These are phyloP conservation scores for Matsumurasca onukii DNA, from an alignment of 1,140 invertebrate genomes.

Conservation along the genomic window DNA sequence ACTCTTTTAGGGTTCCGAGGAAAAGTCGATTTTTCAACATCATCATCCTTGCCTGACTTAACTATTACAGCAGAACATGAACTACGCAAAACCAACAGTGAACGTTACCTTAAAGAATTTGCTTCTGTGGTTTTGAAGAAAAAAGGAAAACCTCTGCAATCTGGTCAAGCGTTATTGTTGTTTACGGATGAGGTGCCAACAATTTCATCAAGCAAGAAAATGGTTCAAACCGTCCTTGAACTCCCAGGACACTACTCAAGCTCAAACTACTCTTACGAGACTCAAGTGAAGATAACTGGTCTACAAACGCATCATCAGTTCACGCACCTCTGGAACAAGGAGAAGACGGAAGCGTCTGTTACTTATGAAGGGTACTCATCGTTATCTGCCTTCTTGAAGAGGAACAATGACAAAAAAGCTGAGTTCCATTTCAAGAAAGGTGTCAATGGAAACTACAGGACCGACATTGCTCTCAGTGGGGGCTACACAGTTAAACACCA, in stretches of 20 bases:
- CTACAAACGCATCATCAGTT: not conserved
- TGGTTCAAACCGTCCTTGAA: not conserved
- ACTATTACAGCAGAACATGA: not conserved
- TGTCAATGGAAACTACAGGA: not conserved
- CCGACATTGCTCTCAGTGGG: not conserved
- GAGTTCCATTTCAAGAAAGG: not conserved
- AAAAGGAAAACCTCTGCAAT: not conserved
- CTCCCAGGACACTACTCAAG: conserved; percentile 2
- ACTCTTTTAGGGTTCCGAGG: not conserved
- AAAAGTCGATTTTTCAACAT: not conserved
- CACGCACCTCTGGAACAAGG: not conserved
- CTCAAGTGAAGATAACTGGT: conserved; percentile 2
- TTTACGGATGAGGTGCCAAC: not conserved
- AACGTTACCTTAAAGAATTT: not conserved
- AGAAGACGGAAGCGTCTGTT: not conserved
- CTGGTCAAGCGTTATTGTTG: not conserved
- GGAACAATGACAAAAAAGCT: conserved; percentile 16
- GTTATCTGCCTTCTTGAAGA: not conserved
- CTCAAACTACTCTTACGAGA: not conserved
- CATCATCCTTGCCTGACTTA: not conserved
- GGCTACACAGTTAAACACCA: not conserved
- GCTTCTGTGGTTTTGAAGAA: not conserved
- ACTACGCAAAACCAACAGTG: not conserved
- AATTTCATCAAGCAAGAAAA: not conserved
- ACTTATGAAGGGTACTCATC: not conserved